Evolutionary conservation across 2,113 vertebrate genomes (phyloP).

Genomic region (Tapirus terrestris): DNA sequence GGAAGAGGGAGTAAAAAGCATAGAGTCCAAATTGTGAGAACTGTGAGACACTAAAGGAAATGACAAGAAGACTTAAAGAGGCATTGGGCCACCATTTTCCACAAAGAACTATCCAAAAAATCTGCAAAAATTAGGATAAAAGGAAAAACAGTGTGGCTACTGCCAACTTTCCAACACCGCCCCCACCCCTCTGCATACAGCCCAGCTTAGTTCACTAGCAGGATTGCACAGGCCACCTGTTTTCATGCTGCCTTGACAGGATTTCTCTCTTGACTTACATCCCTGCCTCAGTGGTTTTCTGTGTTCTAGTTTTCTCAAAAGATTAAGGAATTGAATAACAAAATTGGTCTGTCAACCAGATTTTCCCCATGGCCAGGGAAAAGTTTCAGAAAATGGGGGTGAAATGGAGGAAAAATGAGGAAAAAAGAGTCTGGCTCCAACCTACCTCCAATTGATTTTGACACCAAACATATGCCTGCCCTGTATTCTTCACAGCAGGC

Average conservation of each 20-base stretch:
- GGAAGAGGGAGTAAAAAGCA: not conserved
- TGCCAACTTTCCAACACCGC: not conserved
- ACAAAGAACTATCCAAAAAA: not conserved
- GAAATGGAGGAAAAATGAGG: not conserved
- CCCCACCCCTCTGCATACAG: not conserved
- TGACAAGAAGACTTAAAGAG: not conserved
- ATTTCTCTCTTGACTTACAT: not conserved
- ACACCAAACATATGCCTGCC: not conserved
- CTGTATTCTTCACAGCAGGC: not conserved
- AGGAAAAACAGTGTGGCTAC: not conserved
- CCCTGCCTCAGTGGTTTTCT: not conserved
- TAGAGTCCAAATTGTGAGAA: not conserved
- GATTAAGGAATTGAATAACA: not conserved
- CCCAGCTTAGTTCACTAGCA: not conserved
- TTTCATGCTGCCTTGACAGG: not conserved
- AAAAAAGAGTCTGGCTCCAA: not conserved
- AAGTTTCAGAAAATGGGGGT: not conserved
- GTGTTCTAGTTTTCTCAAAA: not conserved
- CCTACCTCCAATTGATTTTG: not conserved
- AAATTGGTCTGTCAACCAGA: not conserved
- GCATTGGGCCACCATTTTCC: not conserved
- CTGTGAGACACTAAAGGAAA: not conserved
- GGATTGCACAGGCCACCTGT: no score
- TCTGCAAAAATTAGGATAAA: not conserved
- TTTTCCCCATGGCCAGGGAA: not conserved